phyloP scores from a whole-genome alignment of 2,113 vertebrate species.

The Nothoprocta perdicaria region DNA sequence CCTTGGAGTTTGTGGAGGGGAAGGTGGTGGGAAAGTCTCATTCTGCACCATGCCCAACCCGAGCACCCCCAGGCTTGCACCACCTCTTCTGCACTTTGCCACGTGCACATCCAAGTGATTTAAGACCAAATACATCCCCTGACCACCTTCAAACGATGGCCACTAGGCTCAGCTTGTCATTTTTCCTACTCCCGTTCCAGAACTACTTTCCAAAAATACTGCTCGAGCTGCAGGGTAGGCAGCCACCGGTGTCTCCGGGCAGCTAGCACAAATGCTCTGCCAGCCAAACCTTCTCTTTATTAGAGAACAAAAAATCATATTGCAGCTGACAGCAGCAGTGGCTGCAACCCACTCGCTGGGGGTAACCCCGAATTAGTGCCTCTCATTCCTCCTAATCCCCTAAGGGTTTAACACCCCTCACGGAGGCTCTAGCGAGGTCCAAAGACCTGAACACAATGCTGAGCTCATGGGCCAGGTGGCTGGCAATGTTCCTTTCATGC shows the following conservation, averaged over 20 bases:
- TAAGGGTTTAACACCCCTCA: background rate
- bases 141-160: slow-evolving; percentile 18
- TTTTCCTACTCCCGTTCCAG: slow-evolving; percentile 71
- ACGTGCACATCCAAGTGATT: background rate
- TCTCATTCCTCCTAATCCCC: slow-evolving; percentile 32
- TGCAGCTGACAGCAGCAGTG: slow-evolving; percentile 16
- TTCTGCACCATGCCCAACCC: background rate
- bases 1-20: background rate
- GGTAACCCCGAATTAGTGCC: slow-evolving; percentile 35
- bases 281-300: slow-evolving; percentile 13
- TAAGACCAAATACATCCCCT: background rate
- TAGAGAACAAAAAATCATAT: slow-evolving; percentile 18
- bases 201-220: slow-evolving; percentile 66
- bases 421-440: background rate
- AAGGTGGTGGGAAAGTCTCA: background rate
- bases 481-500: background rate
- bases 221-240: slow-evolving; percentile 31
- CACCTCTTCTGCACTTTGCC: background rate
- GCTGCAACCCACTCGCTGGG: background rate
- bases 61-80: background rate
- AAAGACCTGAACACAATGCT: background rate
- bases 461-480: slow-evolving; percentile 7
- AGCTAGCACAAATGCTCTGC: slow-evolving; percentile 1
- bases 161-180: background rate
- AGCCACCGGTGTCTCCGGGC: slow-evolving; percentile 45